Evolutionary conservation across 2,113 vertebrate genomes (phyloP).

Genomic region (Podarcis cretensis): DNA sequence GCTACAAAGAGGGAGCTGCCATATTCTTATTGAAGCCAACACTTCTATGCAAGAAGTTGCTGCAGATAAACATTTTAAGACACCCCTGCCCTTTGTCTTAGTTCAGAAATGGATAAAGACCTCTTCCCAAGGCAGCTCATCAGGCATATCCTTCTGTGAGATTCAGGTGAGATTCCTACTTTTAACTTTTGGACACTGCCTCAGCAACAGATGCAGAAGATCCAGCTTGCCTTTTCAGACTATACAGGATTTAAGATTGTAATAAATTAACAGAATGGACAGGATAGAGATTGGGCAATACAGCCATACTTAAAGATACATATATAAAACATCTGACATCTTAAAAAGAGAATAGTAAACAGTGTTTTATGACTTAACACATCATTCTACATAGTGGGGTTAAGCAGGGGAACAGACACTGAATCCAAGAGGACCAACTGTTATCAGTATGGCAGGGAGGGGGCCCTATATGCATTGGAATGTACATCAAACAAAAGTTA

Average conservation of each 20-base stretch:
- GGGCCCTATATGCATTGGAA: background rate
- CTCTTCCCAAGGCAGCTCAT: background rate
- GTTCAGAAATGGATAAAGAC: background rate
- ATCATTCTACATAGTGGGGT: background rate
- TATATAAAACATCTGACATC: background rate
- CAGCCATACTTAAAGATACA: background rate
- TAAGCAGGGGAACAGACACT: background rate
- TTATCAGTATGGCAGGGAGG: background rate
- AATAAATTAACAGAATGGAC: constrained; percentile 1
- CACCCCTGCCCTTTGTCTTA: background rate
- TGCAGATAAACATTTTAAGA: background rate
- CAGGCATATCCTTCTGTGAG: background rate
- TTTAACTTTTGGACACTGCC: background rate
- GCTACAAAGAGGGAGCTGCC: background rate
- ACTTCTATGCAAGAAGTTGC: background rate
- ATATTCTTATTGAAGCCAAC: background rate
- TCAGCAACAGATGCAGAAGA: background rate
- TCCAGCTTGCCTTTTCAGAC: background rate
- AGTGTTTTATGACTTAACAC: background rate
- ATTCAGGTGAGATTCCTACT: background rate
- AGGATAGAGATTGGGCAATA: background rate
- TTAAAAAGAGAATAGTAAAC: background rate
- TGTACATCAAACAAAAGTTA: background rate
- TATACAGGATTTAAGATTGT: background rate
- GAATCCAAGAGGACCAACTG: no score